Base-by-base conservation (phyloP, 2,797 vertebrate species). In the Falco novaeseelandiae region DNA sequence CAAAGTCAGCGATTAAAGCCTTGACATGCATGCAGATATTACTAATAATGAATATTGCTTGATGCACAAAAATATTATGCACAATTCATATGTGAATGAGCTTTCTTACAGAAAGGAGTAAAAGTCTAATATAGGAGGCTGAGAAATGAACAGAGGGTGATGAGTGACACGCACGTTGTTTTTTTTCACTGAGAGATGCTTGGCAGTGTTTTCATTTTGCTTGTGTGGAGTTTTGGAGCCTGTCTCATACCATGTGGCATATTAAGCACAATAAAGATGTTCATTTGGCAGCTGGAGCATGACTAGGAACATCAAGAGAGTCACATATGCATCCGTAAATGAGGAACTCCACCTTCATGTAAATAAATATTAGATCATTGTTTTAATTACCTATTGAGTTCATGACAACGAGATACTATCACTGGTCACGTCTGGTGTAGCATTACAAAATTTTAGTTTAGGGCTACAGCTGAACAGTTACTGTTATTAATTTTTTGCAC, bases 201-300 rank as follows among this genome's bases (percentile, higher is more conserved):
- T 98, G 97, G 97, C 93, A 96, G 66, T 70, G 36, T 30, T 90
- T 93, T 72, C 38, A 20, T 57, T 94, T 71, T 79, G 59, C 91
- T 93, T 96, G 89, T 92, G 66, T 1, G 40, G 90, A 88, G 92
- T 94, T 94, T 95, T 97, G 93, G 91, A 98, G 84, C 70, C 80
- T 66, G 65, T 95, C 93, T 97, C 57, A 12, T 90, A 93, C 95
- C 98, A 96, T 97, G 97, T 96, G 97, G 97, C 90, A 86, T 91
- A 94, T 97, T 96, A 92, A 96, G 94, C 87, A 96, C 93, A 98
- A 93, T 97, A 97, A 98, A 96, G 96, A 94, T 97, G 97, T 97
- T 97, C 97, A 97, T 93, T 95, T 98, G 97, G 97, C 97, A 97
- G 96, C 94, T 95, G 91, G 87, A 95, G 83, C 71, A 92, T 67